Percentiles rank a stretch among this genome's conserved stretches.
phyloP scores from a whole-genome alignment of 2,888 invertebrate genomes.

The Quadroppia sp. region DNA sequence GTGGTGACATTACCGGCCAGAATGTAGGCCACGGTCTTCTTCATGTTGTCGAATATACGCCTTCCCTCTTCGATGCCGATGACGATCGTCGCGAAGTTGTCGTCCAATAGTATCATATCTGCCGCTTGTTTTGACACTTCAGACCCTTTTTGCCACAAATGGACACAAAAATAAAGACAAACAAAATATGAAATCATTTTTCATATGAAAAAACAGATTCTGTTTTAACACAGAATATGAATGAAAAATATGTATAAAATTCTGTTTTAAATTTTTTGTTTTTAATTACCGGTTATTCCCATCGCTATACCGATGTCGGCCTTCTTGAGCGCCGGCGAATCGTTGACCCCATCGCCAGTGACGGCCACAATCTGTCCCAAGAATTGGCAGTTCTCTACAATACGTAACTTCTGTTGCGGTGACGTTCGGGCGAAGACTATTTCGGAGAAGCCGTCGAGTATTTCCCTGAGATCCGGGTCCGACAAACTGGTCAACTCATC shows the following conservation, averaged over 20 bases:
- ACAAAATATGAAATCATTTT: too few species aligned
- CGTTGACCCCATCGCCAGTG: slow-evolving; percentile 99
- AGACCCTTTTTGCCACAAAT: too few species aligned
- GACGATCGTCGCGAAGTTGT: slow-evolving; percentile 57
- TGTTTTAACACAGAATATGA: not conserved
- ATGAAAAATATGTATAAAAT: too few species aligned
- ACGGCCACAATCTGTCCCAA: slow-evolving; percentile 93
- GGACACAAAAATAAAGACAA: too few species aligned
- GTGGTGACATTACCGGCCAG: slow-evolving; percentile 54
- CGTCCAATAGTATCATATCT: slow-evolving; percentile 56
- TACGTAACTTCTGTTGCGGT: slow-evolving; percentile 93
- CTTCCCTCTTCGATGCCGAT: slow-evolving; percentile 55
- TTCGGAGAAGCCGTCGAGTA: slow-evolving; percentile 20
- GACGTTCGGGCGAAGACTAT: slow-evolving; percentile 90
- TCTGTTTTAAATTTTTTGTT: not conserved
- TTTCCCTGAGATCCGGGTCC: not conserved
- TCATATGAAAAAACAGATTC: not conserved
- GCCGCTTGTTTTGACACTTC: slow-evolving; percentile 55
- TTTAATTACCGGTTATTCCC: slow-evolving; percentile 55
- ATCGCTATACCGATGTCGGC: slow-evolving; percentile 98
- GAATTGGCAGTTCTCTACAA: slow-evolving; percentile 90
- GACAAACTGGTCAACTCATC: slow-evolving; percentile 18
- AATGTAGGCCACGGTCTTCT: slow-evolving; percentile 53
- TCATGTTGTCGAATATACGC: slow-evolving; percentile 44
- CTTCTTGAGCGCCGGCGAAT: slow-evolving; percentile 93